phyloP scores from a whole-genome alignment of 2,888 invertebrate species.

The Chrysopilus asiliformis region DNA sequence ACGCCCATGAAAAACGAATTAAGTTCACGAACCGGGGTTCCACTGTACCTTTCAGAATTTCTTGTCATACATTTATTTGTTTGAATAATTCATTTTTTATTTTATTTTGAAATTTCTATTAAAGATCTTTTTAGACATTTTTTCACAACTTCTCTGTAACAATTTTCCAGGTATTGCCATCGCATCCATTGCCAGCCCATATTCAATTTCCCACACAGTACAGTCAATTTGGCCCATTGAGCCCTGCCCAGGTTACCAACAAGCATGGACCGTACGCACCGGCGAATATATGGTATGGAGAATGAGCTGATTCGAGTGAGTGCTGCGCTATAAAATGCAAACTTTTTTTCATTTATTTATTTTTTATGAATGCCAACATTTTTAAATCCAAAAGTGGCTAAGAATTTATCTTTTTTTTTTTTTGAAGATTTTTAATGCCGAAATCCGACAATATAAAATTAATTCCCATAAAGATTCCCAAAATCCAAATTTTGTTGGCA shows the following conservation, averaged over 20 bases:
- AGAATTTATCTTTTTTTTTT: too few species aligned
- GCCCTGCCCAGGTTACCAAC: slow-evolving; percentile 37
- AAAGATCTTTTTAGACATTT: not conserved
- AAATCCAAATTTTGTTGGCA: too few species aligned
- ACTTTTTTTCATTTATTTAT: too few species aligned
- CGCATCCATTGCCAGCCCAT: slow-evolving; percentile 70
- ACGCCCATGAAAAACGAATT: too few species aligned
- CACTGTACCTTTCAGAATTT: too few species aligned
- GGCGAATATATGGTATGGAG: slow-evolving; percentile 38
- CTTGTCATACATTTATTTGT: slow-evolving; percentile 10
- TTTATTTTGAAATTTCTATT: slow-evolving; percentile 1
- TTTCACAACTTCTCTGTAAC: slow-evolving; percentile 30
- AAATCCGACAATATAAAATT: too few species aligned
- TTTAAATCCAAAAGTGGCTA: too few species aligned
- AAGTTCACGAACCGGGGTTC: too few species aligned
- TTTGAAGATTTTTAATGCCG: too few species aligned
- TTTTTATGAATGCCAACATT: too few species aligned
- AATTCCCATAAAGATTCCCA: too few species aligned
- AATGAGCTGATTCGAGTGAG: slow-evolving; percentile 26
- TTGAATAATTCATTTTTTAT: slow-evolving; percentile 37
- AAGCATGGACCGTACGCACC: slow-evolving; percentile 37
- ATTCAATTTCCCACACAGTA: slow-evolving; percentile 62
- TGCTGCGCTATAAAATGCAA: too few species aligned
- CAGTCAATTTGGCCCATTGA: slow-evolving; percentile 38
- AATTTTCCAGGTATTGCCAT: slow-evolving; percentile 46